Evolutionary conservation across 2,888 invertebrate genomes (phyloP).

Genomic region (Coleophora deauratella): DNA sequence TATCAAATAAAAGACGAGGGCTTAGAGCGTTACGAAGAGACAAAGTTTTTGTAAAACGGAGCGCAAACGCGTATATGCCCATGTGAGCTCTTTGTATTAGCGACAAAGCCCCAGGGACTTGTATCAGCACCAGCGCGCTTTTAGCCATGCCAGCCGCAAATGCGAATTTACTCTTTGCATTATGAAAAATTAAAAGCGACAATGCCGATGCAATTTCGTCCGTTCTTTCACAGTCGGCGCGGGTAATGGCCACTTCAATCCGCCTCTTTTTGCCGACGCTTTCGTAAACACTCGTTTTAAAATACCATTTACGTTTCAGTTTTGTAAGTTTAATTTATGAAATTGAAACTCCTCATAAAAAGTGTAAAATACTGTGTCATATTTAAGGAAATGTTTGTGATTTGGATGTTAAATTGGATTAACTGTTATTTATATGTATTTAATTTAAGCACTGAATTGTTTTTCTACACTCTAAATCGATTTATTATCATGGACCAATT

Average conservation of each 20-base stretch:
- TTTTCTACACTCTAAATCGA: too few relatives aligned
- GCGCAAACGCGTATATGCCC: slow-evolving; percentile 32
- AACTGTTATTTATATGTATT: too few relatives aligned
- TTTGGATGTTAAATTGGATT: too few relatives aligned
- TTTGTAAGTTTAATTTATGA: not conserved
- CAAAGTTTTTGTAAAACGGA: slow-evolving; percentile 53
- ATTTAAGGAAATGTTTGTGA: too few relatives aligned
- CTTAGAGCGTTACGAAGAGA: slow-evolving; percentile 20
- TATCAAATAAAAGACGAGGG: slow-evolving; percentile 1
- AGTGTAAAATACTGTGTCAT: too few relatives aligned
- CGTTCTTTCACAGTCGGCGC: slow-evolving; percentile 60
- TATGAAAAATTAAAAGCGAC: slow-evolving; percentile 70
- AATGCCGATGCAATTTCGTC: slow-evolving; percentile 65
- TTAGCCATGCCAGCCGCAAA: slow-evolving; percentile 62
- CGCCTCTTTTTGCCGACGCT: slow-evolving; percentile 47
- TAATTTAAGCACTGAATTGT: too few relatives aligned
- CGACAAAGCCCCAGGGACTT: slow-evolving; percentile 56
- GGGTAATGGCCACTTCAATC: slow-evolving; percentile 63
- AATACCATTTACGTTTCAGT: slow-evolving; percentile 34
- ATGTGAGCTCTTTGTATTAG: slow-evolving; percentile 56
- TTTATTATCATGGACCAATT: too few relatives aligned
- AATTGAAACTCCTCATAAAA: too few relatives aligned
- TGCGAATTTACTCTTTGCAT: slow-evolving; percentile 66
- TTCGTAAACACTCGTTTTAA: slow-evolving; percentile 56
- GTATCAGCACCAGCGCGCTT: slow-evolving; percentile 45